A percentile compares a stretch with the other conserved stretches of the same genome.
These are phyloP conservation scores for Synodontis membranacea DNA, from an alignment of 2,113 vertebrate genomes.

Conservation along the genomic window DNA sequence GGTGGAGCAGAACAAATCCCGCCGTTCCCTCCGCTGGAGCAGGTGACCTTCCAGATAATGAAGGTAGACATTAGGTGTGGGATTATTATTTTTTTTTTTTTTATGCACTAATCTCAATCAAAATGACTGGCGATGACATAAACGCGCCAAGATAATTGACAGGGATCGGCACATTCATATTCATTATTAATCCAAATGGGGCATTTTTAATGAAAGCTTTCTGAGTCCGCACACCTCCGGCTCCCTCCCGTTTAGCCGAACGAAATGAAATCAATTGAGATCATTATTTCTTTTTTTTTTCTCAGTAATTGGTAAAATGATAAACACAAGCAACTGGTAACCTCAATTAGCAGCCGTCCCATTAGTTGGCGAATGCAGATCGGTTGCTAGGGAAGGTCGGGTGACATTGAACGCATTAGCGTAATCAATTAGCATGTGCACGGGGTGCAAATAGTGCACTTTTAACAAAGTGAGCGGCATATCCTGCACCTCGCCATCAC, in stretches of 20 bases:
- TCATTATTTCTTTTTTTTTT: slow-evolving; percentile 38
- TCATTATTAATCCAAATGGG: slow-evolving; percentile 41
- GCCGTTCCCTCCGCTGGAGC: background rate
- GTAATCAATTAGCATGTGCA: slow-evolving; percentile 24
- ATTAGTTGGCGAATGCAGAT: slow-evolving; percentile 57
- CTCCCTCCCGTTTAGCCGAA: slow-evolving; percentile 27
- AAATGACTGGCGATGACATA: slow-evolving; percentile 4
- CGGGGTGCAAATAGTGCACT: slow-evolving; percentile 11
- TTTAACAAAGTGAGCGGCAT: slow-evolving; percentile 21
- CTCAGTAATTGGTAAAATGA: slow-evolving; percentile 47
- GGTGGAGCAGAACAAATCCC: slow-evolving; percentile 27
- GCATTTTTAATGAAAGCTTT: slow-evolving; percentile 40
- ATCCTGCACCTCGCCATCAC: background rate
- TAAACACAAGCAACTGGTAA: slow-evolving; percentile 56
- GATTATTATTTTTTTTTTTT: background rate
- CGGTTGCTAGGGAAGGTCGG: slow-evolving; percentile 51
- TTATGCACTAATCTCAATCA: background rate
- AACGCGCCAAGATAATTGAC: slow-evolving; percentile 23
- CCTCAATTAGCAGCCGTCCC: slow-evolving; percentile 57
- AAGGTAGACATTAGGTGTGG: background rate
- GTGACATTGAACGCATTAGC: slow-evolving; percentile 41
- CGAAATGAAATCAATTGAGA: slow-evolving; percentile 49
- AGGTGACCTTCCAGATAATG: slow-evolving; percentile 14
- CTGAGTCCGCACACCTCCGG: background rate
- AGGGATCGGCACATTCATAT: slow-evolving; percentile 17